Evolutionary conservation across 2,888 invertebrate species (phyloP), one percentile per base, ranked within the genome.

Genomic region (Helleia helle): DNA sequence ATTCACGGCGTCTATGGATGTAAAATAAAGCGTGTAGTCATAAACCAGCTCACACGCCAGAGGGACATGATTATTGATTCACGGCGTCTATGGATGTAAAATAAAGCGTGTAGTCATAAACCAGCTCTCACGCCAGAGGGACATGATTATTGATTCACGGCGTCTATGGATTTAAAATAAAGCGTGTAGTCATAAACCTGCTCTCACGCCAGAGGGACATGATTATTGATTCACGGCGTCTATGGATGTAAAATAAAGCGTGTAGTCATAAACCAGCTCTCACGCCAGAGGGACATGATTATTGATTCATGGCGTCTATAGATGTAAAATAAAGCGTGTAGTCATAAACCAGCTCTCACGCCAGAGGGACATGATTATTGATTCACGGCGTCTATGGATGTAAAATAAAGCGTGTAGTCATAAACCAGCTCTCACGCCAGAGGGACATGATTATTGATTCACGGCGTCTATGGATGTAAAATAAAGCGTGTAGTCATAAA

Each of bases 61-160:
- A 25, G 56, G 45, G 51, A 54, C 51, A 59, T n/a, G n/a, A n/a
- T n/a, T n/a, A n/a, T n/a, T 71, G 69, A 71, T 71, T 72, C 68
- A 73, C 63, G 61, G 55, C 38, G 49, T 29, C 46, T 39, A 50
- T 52, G 58, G 59, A 55, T 51, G 51, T 53, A 58, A 5, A 26
- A 25, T 15, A 3, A 44, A 31, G 17, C 11, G 6, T 25, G 48
- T 26, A n/a, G 38, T 56, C 60, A 54, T 59, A 58, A 59, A 58
- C 55, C 50, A 45, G 50, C 53, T 55, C 54, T 59, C 57, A 63
- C 54, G 62, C 58, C 47, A 54, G 25, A 25, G 56, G 45, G 51
- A 54, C 51, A 59, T n/a, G n/a, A n/a, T n/a, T n/a, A n/a, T n/a
- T 71, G 69, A 71, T 71, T 72, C 68, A 73, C 63, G 61, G 55